A percentile compares a stretch with the other conserved stretches of the same genome.
phyloP scores from a whole-genome alignment of 2,113 vertebrate species.

The Pomatorhinus ruficollis region DNA sequence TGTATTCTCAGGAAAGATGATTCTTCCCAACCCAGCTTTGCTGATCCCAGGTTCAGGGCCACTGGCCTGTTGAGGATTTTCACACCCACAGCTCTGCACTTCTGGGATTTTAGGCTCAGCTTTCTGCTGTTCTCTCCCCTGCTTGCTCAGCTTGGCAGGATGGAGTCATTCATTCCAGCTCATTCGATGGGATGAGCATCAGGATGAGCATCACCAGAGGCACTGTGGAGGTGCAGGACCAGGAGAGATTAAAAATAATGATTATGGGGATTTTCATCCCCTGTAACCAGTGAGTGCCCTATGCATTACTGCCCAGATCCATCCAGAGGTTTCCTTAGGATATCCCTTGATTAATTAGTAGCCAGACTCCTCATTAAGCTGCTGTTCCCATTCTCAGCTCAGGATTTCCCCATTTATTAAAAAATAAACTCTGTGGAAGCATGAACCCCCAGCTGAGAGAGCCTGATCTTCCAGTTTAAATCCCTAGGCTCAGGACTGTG shows the following conservation, averaged over 20 bases:
- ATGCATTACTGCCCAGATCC: neutral
- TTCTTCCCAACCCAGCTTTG: neutral
- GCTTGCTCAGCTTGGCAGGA: neutral
- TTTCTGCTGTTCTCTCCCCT: neutral
- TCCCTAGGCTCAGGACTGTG: neutral
- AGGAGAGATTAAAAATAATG: neutral
- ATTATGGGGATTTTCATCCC: neutral
- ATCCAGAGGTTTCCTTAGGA: neutral
- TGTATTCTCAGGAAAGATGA: neutral
- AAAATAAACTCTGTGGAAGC: neutral
- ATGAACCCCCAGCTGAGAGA: neutral
- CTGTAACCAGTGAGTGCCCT: neutral
- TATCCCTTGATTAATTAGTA: neutral
- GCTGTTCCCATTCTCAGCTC: neutral
- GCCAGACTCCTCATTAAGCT: neutral
- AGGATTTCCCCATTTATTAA: neutral
- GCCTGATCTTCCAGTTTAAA: neutral
- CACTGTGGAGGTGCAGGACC: rapidly evolving
- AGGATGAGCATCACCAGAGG: neutral
- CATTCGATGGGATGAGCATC: neutral
- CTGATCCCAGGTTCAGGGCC: neutral
- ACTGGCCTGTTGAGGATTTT: rapidly evolving
- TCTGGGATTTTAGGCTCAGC: neutral
- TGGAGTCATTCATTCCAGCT: neutral
- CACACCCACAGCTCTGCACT: neutral